Percentiles rank a stretch among this genome's conserved stretches.
These are phyloP conservation scores for Gonioctena quinquepunctata DNA, from an alignment of 1,140 invertebrate genomes.

Conservation along the genomic window DNA sequence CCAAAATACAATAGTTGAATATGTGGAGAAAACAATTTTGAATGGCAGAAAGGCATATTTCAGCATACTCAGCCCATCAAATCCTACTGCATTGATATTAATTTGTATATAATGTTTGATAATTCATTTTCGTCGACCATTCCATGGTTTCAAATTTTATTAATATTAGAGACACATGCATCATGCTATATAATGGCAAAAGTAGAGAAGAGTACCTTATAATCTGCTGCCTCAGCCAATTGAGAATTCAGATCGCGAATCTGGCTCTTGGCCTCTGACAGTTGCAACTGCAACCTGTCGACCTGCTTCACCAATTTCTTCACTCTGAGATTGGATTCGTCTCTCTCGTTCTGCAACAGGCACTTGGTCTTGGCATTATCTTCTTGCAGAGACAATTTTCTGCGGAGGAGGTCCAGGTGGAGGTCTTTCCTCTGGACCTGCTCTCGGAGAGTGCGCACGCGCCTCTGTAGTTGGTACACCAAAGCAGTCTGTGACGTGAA, in stretches of 20 bases:
- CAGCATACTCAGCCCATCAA: too few species aligned
- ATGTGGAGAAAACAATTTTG: too few species aligned
- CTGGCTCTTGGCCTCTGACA: conserved; percentile 72
- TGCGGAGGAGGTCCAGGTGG: conserved; percentile 84
- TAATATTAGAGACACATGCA: too few species aligned
- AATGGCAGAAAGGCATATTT: too few species aligned
- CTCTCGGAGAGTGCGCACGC: conserved; percentile 80
- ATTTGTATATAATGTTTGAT: too few species aligned
- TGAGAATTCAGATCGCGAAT: conserved; percentile 78
- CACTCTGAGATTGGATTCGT: conserved; percentile 73
- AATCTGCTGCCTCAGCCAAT: conserved; percentile 79
- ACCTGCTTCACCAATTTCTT: conserved; percentile 78
- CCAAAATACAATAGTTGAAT: too few species aligned
- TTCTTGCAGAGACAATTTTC: conserved; percentile 83
- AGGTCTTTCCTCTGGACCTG: conserved; percentile 89
- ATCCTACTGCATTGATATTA: too few species aligned
- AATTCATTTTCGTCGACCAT: too few species aligned
- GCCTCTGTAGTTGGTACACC: conserved; percentile 81
- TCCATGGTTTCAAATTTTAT: too few species aligned
- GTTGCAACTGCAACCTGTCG: conserved; percentile 72
- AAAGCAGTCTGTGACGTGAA: conserved; percentile 74
- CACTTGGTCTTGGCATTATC: conserved; percentile 70
- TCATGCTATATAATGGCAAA: too few species aligned
- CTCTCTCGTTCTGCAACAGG: conserved; percentile 68
- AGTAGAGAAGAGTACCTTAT: conserved; percentile 74